Conservation (phyloP, 92 coral and sea anemone genomes). For the Chrysogorgia sp. region DNA sequence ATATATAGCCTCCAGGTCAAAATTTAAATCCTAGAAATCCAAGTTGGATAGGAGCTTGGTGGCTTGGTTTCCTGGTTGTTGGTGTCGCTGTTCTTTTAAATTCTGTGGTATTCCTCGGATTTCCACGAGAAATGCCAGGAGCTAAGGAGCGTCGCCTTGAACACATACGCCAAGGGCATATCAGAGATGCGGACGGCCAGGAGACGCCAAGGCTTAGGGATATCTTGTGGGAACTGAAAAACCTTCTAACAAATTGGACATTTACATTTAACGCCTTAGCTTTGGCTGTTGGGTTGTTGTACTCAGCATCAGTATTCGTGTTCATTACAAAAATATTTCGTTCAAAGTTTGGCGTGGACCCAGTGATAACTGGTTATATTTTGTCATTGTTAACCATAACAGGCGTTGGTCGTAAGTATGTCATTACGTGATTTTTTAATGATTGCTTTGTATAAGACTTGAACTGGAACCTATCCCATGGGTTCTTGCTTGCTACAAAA, state of each 20-base stretch:
- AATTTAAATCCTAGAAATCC: slow-evolving; percentile 50
- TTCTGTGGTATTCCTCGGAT: slow-evolving; percentile 3
- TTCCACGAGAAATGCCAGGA: slow-evolving; percentile 86
- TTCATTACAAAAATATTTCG: slow-evolving; percentile 72
- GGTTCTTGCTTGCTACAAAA: too few species aligned
- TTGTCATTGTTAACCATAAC: slow-evolving; percentile 25
- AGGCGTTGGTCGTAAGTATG: not conserved
- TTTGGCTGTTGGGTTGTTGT: not conserved
- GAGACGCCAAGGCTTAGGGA: not conserved
- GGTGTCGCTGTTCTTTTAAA: not conserved
- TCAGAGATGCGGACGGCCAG: not conserved
- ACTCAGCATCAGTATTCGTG: slow-evolving; percentile 60
- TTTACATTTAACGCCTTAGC: slow-evolving; percentile 78
- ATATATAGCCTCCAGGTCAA: slow-evolving; percentile 26
- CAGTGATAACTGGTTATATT: slow-evolving; percentile 61
- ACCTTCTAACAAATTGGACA: slow-evolving; percentile 72
- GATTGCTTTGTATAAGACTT: too few species aligned
- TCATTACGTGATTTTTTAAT: not conserved
- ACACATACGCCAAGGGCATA: slow-evolving; percentile 12
- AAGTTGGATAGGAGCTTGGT: slow-evolving; percentile 90
- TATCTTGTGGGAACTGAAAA: slow-evolving; percentile 51
- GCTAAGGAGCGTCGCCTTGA: slow-evolving; percentile 72
- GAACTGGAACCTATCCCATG: too few species aligned
- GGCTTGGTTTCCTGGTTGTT: slow-evolving; percentile 67
- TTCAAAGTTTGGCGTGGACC: slow-evolving; percentile 66